Base-by-base conservation (phyloP, 2,797 vertebrate species). In the Numenius phaeopus region DNA sequence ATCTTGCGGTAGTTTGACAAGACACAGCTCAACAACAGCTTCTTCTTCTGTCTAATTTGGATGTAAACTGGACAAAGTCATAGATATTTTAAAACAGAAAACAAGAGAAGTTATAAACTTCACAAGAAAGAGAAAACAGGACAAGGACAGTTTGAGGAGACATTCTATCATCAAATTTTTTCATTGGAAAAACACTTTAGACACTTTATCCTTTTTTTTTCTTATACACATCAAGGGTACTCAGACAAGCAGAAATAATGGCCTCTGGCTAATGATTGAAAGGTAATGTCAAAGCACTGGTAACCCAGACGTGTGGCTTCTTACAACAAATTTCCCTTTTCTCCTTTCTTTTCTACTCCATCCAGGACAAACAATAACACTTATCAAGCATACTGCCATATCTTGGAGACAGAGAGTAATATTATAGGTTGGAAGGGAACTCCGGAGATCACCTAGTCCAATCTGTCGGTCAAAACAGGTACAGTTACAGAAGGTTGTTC, bases 241-340 rank as follows among this genome's bases (percentile, higher is more conserved):
- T 86, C 90, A 96, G 96, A 95, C 88, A 96, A 95, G 90, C 91
- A 94, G 94, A 94, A 95, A 93, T 88, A 95, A 96, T 91, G 89
- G 91, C 76, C 58, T 86, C 57, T 91, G 89, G 82, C 69, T 97
- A 90, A 90, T 96, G 94, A 97, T 90, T 86, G 93, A 95, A 80
- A 79, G 72, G 72, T 69, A 93, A 76, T 83, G 85, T 97, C 91
- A 91, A 55, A 81, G 85, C 91, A 32, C 70, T 29, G n/a, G 82
- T 78, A 94, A 88, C 96, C 87, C 82, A 92, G 70, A 69, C 47
- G 14, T n/a, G 40, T 67, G 80, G 34, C 27, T 78, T 30, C 27
- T 78, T 30, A 40, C 72, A 79, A 88, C 30, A 89, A 70, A 84
- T 90, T 47, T 89, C 50, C 54, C 20, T 83, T 55, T 65, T 62